Evolutionary conservation across 2,888 invertebrate species (phyloP), one percentile per base, ranked within the genome.

Genomic region (Sminthurides aquaticus): DNA sequence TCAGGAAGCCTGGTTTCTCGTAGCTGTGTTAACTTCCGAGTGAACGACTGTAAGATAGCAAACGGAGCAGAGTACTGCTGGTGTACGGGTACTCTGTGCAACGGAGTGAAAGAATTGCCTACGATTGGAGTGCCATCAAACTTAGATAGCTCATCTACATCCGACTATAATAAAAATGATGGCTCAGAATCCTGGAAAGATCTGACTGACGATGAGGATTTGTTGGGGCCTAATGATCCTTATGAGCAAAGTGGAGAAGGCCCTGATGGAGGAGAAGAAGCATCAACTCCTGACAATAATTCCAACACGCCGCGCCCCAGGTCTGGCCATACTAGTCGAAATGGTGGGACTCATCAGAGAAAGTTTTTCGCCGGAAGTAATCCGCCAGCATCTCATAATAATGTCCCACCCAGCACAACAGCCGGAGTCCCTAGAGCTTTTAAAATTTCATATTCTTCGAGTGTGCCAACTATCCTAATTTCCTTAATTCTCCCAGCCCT

Each of bases 51-150:
- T 55, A 73, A 70, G 64, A 70, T 64, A 22, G 71, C 73, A 18
- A 73, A 71, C 52, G 60, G 66, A 1, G 71, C 71, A 1, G 73
- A 73, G 55, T 69, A 71, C 29, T 73, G 73, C 58, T 71, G 67
- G 57, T 73, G 73, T 58, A 71, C 70, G 2, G 65, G 67, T 3
- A 61, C 65, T 22, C 64, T 71, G 26, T 73, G 73, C 57, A 73
- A 73, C 49, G 72, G 65, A 54, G 69, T 69, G 54, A 75, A 73
- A 62, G 68, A 66, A 58, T 65, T 66, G 25, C n/a, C 49, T 49
- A 8, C 5, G 22, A 20, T 52, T 5, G 20, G 20, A 8, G 5
- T 52, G 20, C 18, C 52, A 52, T 52, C 52, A 15, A 15, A 34
- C 15, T 34, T 34, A 15, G 43, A 11, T 5, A 20, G 20, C 52